These are phyloP conservation scores for Megaustenia siamemsis DNA, from an alignment of 2,888 invertebrate genomes.

Conservation along the genomic window DNA sequence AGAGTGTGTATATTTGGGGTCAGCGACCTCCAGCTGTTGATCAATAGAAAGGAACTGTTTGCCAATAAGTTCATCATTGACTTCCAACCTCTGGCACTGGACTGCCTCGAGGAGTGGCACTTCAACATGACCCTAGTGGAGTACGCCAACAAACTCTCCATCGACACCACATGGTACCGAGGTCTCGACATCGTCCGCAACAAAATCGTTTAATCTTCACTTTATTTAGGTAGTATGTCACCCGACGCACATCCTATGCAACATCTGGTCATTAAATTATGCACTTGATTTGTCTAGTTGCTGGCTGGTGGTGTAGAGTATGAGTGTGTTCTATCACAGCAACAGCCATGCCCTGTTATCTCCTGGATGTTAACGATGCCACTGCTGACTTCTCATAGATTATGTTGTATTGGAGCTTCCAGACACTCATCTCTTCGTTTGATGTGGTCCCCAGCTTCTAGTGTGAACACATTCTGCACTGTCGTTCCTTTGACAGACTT, in stretches of 20 bases:
- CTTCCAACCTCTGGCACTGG: constrained; percentile 65
- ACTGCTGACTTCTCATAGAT: too few relatives aligned
- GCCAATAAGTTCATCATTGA: constrained; percentile 73
- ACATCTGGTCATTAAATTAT: background rate
- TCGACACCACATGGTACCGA: constrained; percentile 54
- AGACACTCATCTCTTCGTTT: too few relatives aligned
- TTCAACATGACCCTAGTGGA: constrained; percentile 56
- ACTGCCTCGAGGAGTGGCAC: constrained; percentile 72
- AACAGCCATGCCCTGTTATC: background rate
- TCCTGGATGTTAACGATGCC: too few relatives aligned
- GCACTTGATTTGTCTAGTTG: too few relatives aligned
- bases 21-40: constrained; percentile 66
- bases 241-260: background rate
- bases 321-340: background rate
- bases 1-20: constrained; percentile 73
- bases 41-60: constrained; percentile 66
- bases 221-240: background rate
- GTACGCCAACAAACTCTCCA: constrained; percentile 45
- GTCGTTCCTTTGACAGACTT: too few relatives aligned
- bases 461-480: too few relatives aligned
- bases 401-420: too few relatives aligned
- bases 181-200: constrained; percentile 53
- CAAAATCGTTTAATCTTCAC: constrained; percentile 44
- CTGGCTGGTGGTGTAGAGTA: background rate
- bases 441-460: too few relatives aligned